These are phyloP conservation scores for Oryzias celebensis DNA, from an alignment of 2,113 vertebrate genomes.

Conservation along the genomic window DNA sequence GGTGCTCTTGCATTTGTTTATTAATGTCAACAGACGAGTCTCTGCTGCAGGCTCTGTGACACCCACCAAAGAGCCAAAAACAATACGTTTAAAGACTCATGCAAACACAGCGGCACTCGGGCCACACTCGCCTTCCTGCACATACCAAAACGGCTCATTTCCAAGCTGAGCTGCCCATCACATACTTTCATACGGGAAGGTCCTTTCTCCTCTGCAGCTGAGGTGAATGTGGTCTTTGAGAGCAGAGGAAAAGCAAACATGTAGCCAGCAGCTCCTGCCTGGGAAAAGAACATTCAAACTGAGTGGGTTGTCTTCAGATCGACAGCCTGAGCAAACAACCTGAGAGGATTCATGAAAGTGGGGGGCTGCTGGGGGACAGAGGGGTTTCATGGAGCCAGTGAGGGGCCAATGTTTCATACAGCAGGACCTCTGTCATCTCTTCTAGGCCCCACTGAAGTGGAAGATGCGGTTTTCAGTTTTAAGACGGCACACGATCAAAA, in stretches of 20 bases:
- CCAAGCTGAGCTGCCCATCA: constrained; percentile 43
- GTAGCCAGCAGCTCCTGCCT: constrained; percentile 60
- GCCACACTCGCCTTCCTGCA: constrained; percentile 39
- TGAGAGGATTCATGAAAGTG: constrained; percentile 50
- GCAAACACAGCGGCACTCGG: constrained; percentile 23
- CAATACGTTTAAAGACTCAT: too few species aligned
- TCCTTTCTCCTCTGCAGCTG: constrained; percentile 42
- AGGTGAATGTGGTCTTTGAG: constrained; percentile 74
- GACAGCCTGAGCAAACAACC: constrained; percentile 72
- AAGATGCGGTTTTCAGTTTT: constrained; percentile 10
- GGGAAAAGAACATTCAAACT: constrained; percentile 72
- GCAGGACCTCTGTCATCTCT: constrained; percentile 3
- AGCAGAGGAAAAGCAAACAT: constrained; percentile 67
- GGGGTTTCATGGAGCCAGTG: constrained; percentile 28
- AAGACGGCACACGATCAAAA: not conserved
- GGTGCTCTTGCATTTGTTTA: constrained; percentile 51
- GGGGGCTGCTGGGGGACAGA: constrained; percentile 15
- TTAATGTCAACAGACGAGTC: constrained; percentile 32
- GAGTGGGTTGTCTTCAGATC: constrained; percentile 64
- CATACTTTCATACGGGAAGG: constrained; percentile 55
- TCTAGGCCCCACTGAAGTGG: not conserved
- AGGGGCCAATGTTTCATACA: constrained; percentile 17
- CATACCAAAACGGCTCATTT: constrained; percentile 57
- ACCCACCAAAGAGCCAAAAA: too few species aligned
- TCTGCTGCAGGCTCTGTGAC: not conserved